Evolutionary conservation across 2,113 vertebrate genomes (phyloP).

Genomic region (Charina bottae): DNA sequence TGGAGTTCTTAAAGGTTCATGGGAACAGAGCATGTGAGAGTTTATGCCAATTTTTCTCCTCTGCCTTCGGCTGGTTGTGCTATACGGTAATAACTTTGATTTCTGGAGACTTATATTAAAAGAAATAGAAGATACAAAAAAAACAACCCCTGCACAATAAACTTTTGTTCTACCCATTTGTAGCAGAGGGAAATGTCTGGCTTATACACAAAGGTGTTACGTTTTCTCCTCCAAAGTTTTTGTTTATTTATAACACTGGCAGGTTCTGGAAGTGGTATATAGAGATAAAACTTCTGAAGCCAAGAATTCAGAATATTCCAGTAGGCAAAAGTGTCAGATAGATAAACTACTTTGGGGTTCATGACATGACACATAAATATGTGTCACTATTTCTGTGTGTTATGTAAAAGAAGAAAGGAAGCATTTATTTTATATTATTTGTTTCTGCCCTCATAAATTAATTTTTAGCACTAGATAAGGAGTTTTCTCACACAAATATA

Average conservation of each 20-base stretch:
- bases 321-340: too few species aligned
- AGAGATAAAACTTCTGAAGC: neutral
- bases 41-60: slow-evolving; percentile 8
- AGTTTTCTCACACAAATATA: neutral
- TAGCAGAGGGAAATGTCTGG: slow-evolving; percentile 11
- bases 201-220: neutral
- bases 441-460: neutral
- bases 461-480: neutral
- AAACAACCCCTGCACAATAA: slow-evolving; percentile 23
- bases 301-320: neutral
- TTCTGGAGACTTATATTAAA: slow-evolving; percentile 32
- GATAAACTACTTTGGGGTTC: neutral
- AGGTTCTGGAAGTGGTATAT: neutral
- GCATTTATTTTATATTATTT: neutral
- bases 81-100: slow-evolving; percentile 22
- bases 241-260: neutral
- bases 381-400: neutral
- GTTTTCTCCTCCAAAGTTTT: neutral
- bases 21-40: neutral
- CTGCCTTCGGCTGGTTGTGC: slow-evolving; percentile 19
- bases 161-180: neutral
- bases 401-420: neutral
- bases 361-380: neutral
- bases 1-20: neutral
- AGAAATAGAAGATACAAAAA: slow-evolving; percentile 4